Evolutionary conservation across 1,140 invertebrate genomes (phyloP), one percentile per base, ranked within the genome.

Genomic region (Cecropterus lyciades): DNA sequence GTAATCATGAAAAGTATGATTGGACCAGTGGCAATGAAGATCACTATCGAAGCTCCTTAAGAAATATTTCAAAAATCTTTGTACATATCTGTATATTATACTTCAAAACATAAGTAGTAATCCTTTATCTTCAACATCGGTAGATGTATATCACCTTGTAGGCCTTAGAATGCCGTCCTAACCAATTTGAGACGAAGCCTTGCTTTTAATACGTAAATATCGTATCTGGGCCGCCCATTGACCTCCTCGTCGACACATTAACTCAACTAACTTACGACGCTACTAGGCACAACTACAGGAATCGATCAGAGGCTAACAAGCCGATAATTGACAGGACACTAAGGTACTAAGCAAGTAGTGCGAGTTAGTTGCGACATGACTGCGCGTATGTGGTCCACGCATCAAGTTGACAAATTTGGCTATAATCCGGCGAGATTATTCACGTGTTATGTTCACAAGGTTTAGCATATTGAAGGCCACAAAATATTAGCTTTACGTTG

Each of bases 261-360:
- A 79, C 69, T 75, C 45, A 51, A 64, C 66, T 79, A 67, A 82
- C 51, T 80, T 80, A 80, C 67, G 70, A 73, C 68, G 73, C 8
- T 65, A 65, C 56, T 46, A 42, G 48, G 55, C 68, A 57, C 62
- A 62, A 69, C 63, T 70, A 42, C 74, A 68, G 52, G 75, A 65
- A 83, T 81, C 79, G 69, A 83, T 82, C 75, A 77, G 69, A 59
- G 65, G 42, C 81, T 79, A 80, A 81, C 73, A 73, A 81, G 81
- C 68, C 67, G 72, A 70, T 87, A 87, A 87, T 87, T 87, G 84
- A 85, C 84, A 87, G 80, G 64, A 72, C 20, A 73, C 73, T 70
- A 71, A 67, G 66, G 67, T 27, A 45, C 15, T 62, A 62, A 33
- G 13, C 13, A 16, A 37, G n/a, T 42, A 62, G 55, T 15, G 20